These are phyloP conservation scores for Tetanocera ferruginea DNA, from an alignment of 2,888 invertebrate species.

Conservation along the genomic window DNA sequence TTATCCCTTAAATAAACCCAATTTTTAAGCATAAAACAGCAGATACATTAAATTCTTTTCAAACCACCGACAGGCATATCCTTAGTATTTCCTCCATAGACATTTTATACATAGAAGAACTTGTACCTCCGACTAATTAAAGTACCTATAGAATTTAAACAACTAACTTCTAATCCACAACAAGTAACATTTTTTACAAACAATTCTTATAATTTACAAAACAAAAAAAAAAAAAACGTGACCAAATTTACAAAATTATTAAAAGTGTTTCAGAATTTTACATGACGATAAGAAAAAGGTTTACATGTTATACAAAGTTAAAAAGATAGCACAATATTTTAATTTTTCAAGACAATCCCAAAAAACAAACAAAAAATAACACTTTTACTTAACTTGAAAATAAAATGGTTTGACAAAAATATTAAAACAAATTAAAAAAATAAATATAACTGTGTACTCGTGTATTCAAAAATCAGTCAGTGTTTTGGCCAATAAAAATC, in stretches of 20 bases:
- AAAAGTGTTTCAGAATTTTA: conserved; percentile 1
- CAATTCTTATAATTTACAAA: neutral
- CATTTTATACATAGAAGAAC: conserved; percentile 5
- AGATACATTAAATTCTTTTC: neutral
- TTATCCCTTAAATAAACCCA: neutral
- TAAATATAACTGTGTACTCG: too few relatives aligned
- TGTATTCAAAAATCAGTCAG: too few relatives aligned
- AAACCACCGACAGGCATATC: neutral
- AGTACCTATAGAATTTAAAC: conserved; percentile 1
- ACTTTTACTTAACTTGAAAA: too few relatives aligned
- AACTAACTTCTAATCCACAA: conserved; percentile 5
- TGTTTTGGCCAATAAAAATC: too few relatives aligned
- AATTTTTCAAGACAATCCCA: neutral
- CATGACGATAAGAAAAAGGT: conserved; percentile 14
- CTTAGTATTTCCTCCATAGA: neutral
- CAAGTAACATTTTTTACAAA: neutral
- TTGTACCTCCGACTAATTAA: conserved; percentile 30
- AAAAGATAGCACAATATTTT: neutral
- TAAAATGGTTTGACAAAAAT: too few relatives aligned
- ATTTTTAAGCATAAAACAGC: neutral
- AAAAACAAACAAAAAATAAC: too few relatives aligned
- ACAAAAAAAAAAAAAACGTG: conserved; percentile 21
- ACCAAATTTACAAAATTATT: conserved; percentile 43
- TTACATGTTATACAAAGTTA: neutral
- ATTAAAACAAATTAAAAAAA: neutral